phyloP scores from a whole-genome alignment of 2,797 vertebrate species.

The Arvicola amphibius region DNA sequence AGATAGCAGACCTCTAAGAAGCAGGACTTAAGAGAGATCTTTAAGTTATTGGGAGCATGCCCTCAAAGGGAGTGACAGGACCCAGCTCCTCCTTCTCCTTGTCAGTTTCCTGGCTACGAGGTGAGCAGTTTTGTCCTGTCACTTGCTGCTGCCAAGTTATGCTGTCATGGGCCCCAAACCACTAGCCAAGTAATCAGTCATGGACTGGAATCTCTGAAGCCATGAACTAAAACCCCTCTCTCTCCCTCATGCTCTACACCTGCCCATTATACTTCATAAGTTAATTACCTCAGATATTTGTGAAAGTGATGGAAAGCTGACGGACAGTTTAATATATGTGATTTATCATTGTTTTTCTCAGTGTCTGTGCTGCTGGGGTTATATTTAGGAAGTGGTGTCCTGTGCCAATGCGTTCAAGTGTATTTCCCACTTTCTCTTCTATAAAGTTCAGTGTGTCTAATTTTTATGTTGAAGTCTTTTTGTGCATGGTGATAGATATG shows the following conservation, averaged over 20 bases:
- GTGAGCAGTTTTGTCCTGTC: neutral
- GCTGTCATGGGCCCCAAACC: neutral
- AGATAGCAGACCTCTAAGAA: neutral
- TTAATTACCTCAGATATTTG: neutral
- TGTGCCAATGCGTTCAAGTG: no score
- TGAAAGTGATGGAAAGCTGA: neutral
- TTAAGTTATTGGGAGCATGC: neutral
- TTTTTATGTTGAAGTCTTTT: no score
- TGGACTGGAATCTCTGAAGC: neutral
- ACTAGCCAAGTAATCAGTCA: neutral
- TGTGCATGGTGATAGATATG: no score
- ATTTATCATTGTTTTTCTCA: neutral
- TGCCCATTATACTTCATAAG: neutral
- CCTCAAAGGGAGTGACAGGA: neutral
- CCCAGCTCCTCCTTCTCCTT: neutral
- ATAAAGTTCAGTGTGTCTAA: no score
- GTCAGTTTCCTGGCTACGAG: neutral
- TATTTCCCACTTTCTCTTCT: no score
- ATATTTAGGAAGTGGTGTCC: no score
- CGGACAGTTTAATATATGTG: neutral
- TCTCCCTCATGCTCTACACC: neutral
- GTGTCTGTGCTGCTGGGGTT: no score
- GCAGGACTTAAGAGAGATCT: neutral
- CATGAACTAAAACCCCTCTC: neutral
- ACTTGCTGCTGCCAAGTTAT: neutral